Base-by-base conservation (phyloP, 2,113 vertebrate genomes). In the Choloepus hoffmanni region DNA sequence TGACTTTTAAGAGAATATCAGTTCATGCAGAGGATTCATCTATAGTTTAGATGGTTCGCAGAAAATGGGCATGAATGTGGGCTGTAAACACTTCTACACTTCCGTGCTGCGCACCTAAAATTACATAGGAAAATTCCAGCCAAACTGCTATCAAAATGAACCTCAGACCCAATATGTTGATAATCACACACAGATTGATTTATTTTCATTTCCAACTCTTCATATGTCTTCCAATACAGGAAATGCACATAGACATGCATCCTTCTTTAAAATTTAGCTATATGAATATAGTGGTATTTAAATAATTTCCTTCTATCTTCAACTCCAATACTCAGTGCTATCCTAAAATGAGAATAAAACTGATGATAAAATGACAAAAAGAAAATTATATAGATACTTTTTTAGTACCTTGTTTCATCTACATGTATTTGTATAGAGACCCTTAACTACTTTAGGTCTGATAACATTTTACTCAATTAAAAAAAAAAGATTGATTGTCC, bases 331-430 rank as follows among this genome's bases (percentile, higher is more conserved):
- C n/a, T 87, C 30, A 58, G 15, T 82, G 62, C 6, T 95, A 67
- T 77, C 36, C 26, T 93, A 93, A 93, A 88, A 76, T n/a, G n/a
- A 79, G 45, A 60, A 68, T 16, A 87, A 53, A 23, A 87, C 24
- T 77, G n/a, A 92, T 58, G 19, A 84, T 72, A 55, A 63, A 68
- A 82, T 7, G 36, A 89, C 4, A 43, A 53, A 76, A 88, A 82
- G 33, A 72, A 76, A 63, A 62, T 36, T 7, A 45, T 67, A 90
- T 10, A 26, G 5, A 93, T 21, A 12, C 40, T 89, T 73, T 33
- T 68, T 36, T 36, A 68, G 4, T 26, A 76, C 58, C 14, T 33
- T 67, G 5, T 53, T 60, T 62, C 14, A 82, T 70, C 30, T 70
- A 33, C 24, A 24, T 26, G n/a, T 68, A 62, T 40, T 87, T 4